Evolutionary conservation across 2,888 invertebrate genomes (phyloP).

Genomic region (Boloria euphrosyne): DNA sequence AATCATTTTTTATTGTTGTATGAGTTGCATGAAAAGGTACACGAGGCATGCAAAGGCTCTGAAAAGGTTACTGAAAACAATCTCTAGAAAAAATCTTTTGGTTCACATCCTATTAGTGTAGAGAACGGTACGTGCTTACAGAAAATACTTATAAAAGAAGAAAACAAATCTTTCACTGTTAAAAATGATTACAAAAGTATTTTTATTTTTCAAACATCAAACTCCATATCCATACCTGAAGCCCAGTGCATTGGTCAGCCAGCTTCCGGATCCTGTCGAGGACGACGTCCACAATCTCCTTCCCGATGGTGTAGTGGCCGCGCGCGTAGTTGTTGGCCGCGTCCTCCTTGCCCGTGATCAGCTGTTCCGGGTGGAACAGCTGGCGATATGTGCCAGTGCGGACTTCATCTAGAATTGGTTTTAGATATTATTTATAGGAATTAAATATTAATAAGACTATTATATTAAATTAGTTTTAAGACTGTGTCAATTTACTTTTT

Average conservation of each 20-base stretch:
- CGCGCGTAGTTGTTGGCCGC: slow-evolving; percentile 97
- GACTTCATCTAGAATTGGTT: slow-evolving; percentile 85
- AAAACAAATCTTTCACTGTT: too few relatives aligned
- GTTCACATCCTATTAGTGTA: too few relatives aligned
- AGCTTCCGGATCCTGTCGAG: slow-evolving; percentile 91
- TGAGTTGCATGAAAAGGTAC: not conserved
- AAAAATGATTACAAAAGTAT: too few relatives aligned
- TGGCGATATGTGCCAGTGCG: slow-evolving; percentile 90
- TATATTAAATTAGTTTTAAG: too few relatives aligned
- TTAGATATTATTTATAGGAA: not conserved
- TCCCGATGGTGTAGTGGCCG: slow-evolving; percentile 96
- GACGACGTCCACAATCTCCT: slow-evolving; percentile 93
- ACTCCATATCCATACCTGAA: slow-evolving; percentile 77
- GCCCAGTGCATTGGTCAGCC: slow-evolving; percentile 93
- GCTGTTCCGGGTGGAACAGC: slow-evolving; percentile 95
- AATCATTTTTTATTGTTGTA: not conserved
- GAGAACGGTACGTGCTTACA: too few relatives aligned
- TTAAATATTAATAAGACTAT: not conserved
- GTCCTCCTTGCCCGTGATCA: slow-evolving; percentile 96
- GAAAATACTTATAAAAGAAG: too few relatives aligned
- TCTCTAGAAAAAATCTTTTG: too few relatives aligned
- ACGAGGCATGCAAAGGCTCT: too few relatives aligned
- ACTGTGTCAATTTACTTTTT: too few relatives aligned
- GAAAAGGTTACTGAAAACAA: too few relatives aligned
- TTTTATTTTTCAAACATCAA: not conserved